Percentiles rank a stretch among this genome's conserved stretches.
phyloP scores from a whole-genome alignment of 2,888 invertebrate species.

The Xestia ashworthii region DNA sequence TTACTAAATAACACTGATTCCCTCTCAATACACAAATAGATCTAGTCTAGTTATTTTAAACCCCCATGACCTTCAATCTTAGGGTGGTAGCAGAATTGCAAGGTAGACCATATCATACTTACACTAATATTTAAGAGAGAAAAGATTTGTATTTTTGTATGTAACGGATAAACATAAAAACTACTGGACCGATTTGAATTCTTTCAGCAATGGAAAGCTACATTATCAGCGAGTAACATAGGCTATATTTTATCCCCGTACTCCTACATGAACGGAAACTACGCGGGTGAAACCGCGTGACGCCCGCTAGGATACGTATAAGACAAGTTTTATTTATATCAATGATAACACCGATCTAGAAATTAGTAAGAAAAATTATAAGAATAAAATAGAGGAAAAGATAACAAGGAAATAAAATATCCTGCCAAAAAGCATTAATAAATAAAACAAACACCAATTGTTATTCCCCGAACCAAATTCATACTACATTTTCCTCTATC shows the following conservation, averaged over 20 bases:
- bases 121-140: too few species aligned
- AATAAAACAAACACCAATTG: conserved; percentile 16
- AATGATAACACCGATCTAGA: background rate
- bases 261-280: too few species aligned
- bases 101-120: background rate
- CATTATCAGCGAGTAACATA: too few species aligned
- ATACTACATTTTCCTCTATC: conserved; percentile 33
- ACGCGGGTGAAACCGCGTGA: too few species aligned
- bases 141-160: too few species aligned
- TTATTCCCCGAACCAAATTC: conserved; percentile 11
- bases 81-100: background rate
- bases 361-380: background rate
- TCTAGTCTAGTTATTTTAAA: background rate
- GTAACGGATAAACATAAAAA: too few species aligned
- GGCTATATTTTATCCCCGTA: too few species aligned
- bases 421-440: conserved; percentile 9
- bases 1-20: background rate
- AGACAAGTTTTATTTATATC: background rate
- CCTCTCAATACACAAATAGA: background rate
- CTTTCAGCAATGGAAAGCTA: too few species aligned
- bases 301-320: background rate
- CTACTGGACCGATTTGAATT: too few species aligned
- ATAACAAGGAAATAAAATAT: conserved; percentile 25
- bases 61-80: background rate
- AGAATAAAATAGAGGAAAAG: background rate